Conservation (phyloP, 2,113 vertebrate species). For the Heterocephalus glaber region DNA sequence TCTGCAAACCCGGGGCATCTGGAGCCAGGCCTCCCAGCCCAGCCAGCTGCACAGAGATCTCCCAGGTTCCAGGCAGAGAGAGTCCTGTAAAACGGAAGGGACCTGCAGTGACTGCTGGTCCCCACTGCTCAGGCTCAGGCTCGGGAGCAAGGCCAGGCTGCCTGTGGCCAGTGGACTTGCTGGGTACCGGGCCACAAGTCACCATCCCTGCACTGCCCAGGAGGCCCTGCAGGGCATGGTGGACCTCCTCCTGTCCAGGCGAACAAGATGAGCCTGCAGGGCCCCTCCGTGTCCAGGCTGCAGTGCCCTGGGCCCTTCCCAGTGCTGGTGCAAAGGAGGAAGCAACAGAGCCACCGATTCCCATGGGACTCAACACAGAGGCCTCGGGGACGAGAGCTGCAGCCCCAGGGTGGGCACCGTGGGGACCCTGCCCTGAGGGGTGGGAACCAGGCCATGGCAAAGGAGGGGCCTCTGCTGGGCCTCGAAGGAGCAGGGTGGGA, state of each 20-base stretch:
- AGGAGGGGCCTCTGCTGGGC: neutral
- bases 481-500: neutral
- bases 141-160: neutral
- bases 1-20: neutral
- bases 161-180: neutral
- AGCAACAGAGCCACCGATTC: neutral
- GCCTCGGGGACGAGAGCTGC: no score
- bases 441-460: neutral
- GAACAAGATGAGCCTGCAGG: no score
- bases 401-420: neutral
- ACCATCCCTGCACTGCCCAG: neutral
- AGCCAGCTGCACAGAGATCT: neutral
- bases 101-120: neutral
- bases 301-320: no score
- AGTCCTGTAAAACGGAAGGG: no score
- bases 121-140: neutral
- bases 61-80: neutral
- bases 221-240: neutral
- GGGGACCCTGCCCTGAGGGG: neutral
- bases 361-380: neutral
- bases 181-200: neutral
- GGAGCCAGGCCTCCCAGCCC: neutral
- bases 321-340: neutral
- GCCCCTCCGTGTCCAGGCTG: no score
- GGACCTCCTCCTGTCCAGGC: neutral